These are phyloP conservation scores for Rhinoraja longicauda DNA, from an alignment of 2,797 vertebrate species.

Conservation along the genomic window DNA sequence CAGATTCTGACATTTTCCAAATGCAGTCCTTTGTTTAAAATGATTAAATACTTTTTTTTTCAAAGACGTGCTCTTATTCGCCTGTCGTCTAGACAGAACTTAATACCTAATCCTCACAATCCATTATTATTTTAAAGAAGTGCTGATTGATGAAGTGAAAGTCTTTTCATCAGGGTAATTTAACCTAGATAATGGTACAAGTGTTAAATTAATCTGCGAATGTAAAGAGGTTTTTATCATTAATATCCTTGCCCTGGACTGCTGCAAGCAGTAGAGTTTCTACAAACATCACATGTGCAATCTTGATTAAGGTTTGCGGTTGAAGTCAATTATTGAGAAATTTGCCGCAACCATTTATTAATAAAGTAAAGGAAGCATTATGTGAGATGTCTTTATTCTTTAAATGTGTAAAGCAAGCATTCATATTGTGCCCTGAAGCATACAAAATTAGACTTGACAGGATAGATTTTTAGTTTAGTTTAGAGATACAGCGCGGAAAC, in stretches of 20 bases:
- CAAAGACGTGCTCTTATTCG: conserved; percentile 15
- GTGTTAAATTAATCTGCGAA: not conserved
- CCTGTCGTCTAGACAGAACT: conserved; percentile 36
- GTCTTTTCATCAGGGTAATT: conserved; percentile 19
- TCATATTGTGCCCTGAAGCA: not conserved
- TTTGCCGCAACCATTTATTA: not conserved
- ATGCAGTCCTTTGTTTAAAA: not conserved
- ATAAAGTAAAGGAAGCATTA: not conserved
- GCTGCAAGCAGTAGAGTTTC: not conserved
- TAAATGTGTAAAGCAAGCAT: not conserved
- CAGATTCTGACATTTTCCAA: not conserved
- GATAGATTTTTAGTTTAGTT: too few species aligned
- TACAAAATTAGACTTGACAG: too few species aligned
- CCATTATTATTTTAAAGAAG: conserved; percentile 38
- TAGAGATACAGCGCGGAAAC: too few species aligned
- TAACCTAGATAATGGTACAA: conserved; percentile 1
- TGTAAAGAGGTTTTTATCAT: not conserved
- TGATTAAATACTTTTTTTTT: conserved; percentile 11
- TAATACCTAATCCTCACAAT: conserved; percentile 35
- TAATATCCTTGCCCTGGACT: not conserved
- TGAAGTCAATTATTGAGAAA: not conserved
- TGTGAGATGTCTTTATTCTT: not conserved
- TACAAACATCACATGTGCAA: not conserved
- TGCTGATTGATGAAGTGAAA: conserved; percentile 28
- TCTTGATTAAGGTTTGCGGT: not conserved